A percentile compares a stretch with the other conserved stretches of the same genome.
These are phyloP conservation scores for Lophura nycthemera DNA, from an alignment of 2,113 vertebrate species.

Conservation along the genomic window DNA sequence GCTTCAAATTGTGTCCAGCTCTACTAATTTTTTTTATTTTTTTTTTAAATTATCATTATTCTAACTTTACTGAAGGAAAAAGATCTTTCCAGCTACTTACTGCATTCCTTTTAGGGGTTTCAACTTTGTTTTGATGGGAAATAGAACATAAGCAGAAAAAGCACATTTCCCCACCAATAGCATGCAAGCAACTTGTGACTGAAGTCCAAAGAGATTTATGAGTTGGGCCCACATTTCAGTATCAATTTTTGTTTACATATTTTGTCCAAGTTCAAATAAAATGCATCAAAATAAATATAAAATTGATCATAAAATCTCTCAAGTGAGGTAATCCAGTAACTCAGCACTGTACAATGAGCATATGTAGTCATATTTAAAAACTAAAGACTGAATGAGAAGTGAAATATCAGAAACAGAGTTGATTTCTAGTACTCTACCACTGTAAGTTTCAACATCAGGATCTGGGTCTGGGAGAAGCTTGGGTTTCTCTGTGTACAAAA, in stretches of 20 bases:
- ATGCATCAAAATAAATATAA: neutral
- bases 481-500: constrained; percentile 83
- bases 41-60: neutral
- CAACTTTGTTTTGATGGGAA: constrained; percentile 11
- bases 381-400: constrained; percentile 66
- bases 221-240: constrained; percentile 57
- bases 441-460: constrained; percentile 83
- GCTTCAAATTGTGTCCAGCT: neutral
- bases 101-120: neutral
- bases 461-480: constrained; percentile 82
- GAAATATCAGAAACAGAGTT: constrained; percentile 71
- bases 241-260: neutral
- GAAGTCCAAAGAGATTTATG: constrained; percentile 32
- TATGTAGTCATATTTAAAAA: constrained; percentile 54
- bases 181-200: constrained; percentile 52
- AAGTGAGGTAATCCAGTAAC: constrained; percentile 14
- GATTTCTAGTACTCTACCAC: constrained; percentile 87
- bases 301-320: neutral
- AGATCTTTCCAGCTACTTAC: neutral
- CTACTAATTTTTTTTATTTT: neutral
- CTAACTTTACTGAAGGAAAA: neutral
- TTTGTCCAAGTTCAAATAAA: neutral
- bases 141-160: constrained; percentile 66
- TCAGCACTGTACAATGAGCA: constrained; percentile 71
- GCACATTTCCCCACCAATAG: neutral